phyloP scores from a whole-genome alignment of 2,797 vertebrate species.

The Premnoplex brunnescens region DNA sequence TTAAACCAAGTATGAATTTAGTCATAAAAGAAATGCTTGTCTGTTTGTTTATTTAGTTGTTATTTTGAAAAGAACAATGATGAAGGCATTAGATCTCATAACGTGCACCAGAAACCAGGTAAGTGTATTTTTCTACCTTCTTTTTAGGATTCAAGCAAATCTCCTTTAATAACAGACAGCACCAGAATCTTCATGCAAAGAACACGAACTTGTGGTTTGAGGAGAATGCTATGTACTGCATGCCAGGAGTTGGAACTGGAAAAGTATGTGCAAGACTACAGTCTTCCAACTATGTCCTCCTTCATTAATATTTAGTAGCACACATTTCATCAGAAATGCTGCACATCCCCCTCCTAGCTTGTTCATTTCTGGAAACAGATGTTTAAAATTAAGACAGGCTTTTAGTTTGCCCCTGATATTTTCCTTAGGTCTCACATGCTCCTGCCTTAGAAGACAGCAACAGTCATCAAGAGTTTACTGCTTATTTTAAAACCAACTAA shows the following conservation, averaged over 20 bases:
- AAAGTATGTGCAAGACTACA: neutral
- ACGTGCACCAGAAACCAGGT: neutral
- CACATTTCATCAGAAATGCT: slow-evolving; percentile 48
- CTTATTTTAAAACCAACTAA: slow-evolving; percentile 17
- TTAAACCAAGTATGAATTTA: neutral
- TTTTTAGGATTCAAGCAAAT: neutral
- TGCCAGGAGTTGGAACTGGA: neutral
- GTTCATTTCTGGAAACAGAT: slow-evolving; percentile 45
- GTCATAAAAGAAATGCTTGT: neutral
- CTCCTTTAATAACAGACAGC: neutral
- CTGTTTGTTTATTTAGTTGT: neutral
- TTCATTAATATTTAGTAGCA: slow-evolving; percentile 31
- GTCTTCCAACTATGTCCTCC: neutral
- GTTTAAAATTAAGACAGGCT: slow-evolving; percentile 60
- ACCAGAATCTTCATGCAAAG: neutral
- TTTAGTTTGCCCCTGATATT: slow-evolving; percentile 13
- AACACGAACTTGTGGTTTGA: neutral
- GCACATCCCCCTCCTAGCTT: slow-evolving; percentile 4
- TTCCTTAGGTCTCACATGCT: neutral
- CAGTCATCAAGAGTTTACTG: neutral
- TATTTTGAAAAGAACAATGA: neutral
- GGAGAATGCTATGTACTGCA: neutral
- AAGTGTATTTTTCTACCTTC: neutral
- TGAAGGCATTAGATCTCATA: neutral
- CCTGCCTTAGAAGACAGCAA: neutral